Evolutionary conservation across 2,113 vertebrate species (phyloP).

Genomic region (Xenopus tropicalis): UCB_Xtro_10.0 CM004451.2:6128501-6129000

Average conservation of each 20-base stretch:
- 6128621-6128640: slow-evolving; percentile 54
- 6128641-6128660: slow-evolving; percentile 49
- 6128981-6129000: slow-evolving; percentile 23
- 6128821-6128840: slow-evolving; percentile 18
- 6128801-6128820: slow-evolving; percentile 19
- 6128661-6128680: background rate
- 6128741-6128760: slow-evolving; percentile 36
- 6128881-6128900: slow-evolving; percentile 41
- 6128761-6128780: slow-evolving; percentile 4
- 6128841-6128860: slow-evolving; percentile 18
- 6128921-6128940: slow-evolving; percentile 26
- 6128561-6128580: slow-evolving; percentile 52
- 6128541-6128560: slow-evolving; percentile 50
- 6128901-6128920: slow-evolving; percentile 20
- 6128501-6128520: slow-evolving; percentile 59
- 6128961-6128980: background rate
- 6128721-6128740: slow-evolving; percentile 13
- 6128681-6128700: background rate
- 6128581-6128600: slow-evolving; percentile 49
- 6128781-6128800: slow-evolving; percentile 1
- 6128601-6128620: slow-evolving; percentile 53
- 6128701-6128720: slow-evolving; percentile 33
- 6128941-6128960: slow-evolving; percentile 37
- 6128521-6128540: slow-evolving; percentile 49
- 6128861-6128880: slow-evolving; percentile 30